Conservation (phyloP, 2,888 invertebrate species). For the Athripsodes cinereus region DNA sequence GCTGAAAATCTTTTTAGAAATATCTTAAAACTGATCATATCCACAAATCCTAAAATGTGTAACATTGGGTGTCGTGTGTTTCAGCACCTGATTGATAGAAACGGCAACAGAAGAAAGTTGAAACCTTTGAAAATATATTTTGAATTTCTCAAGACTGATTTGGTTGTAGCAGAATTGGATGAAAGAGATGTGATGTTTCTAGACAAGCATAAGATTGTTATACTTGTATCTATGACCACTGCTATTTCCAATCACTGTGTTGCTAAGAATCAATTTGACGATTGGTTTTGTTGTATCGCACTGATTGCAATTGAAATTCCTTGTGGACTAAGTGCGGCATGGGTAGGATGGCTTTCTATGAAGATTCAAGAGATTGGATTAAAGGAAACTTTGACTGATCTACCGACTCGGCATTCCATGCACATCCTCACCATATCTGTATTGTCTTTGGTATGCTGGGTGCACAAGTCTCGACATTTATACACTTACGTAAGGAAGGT, state of each 20-base stretch:
- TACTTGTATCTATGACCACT: conserved; percentile 42
- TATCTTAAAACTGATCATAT: conserved; percentile 45
- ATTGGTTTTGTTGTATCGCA: conserved; percentile 50
- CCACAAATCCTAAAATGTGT: conserved; percentile 42
- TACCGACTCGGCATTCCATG: conserved; percentile 45
- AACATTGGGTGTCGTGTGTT: conserved; percentile 51
- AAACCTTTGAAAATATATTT: conserved; percentile 49
- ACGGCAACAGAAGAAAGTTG: conserved; percentile 42
- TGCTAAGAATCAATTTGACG: conserved; percentile 47
- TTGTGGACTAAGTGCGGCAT: conserved; percentile 55
- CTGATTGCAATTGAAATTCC: conserved; percentile 54
- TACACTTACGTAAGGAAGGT: conserved; percentile 54
- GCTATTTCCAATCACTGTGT: conserved; percentile 44
- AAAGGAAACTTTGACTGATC: conserved; percentile 35
- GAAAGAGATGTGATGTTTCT: conserved; percentile 48
- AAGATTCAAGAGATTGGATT: conserved; percentile 53
- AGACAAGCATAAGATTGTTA: conserved; percentile 41
- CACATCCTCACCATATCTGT: conserved; percentile 55
- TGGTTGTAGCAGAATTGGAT: conserved; percentile 39
- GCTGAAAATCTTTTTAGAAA: conserved; percentile 43
- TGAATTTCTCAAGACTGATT: conserved; percentile 38
- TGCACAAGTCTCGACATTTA: conserved; percentile 50
- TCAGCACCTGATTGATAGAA: conserved; percentile 51
- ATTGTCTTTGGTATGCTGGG: conserved; percentile 57
- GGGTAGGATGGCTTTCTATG: conserved; percentile 53